phyloP scores from a whole-genome alignment of 2,113 vertebrate species.

The Scolopax mira region DNA sequence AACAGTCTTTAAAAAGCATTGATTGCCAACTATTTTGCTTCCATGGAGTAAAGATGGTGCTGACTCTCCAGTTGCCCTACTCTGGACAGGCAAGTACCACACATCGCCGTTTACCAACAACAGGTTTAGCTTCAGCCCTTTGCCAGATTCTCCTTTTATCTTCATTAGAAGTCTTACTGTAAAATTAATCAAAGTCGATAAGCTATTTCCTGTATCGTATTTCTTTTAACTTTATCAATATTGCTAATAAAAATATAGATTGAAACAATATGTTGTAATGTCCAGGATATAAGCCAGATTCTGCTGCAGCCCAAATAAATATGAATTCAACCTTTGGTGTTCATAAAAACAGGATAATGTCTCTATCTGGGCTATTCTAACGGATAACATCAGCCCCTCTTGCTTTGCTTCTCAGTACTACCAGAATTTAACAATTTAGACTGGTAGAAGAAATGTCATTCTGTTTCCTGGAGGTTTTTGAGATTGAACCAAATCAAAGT shows the following conservation, averaged over 20 bases:
- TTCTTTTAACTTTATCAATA: conserved; percentile 48
- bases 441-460: neutral
- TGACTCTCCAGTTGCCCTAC: neutral
- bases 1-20: rapidly evolving
- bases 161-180: neutral
- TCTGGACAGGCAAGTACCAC: neutral
- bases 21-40: neutral
- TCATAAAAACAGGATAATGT: conserved; percentile 9
- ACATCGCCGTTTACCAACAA: neutral
- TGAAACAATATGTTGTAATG: conserved; percentile 44
- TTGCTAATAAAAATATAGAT: conserved; percentile 55
- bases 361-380: conserved; percentile 24
- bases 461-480: neutral
- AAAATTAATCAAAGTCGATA: conserved; percentile 27
- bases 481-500: neutral
- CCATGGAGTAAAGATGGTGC: neutral
- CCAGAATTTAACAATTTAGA: neutral
- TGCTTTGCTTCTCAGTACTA: neutral
- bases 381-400: neutral
- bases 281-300: conserved; percentile 45
- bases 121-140: neutral
- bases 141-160: neutral
- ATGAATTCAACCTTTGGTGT: conserved; percentile 23
- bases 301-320: conserved; percentile 38
- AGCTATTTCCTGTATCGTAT: conserved; percentile 31